A percentile compares a stretch with the other conserved stretches of the same genome.
Evolutionary conservation across 2,888 invertebrate species (phyloP).

Genomic region (Drosophila engyochracea): DNA sequence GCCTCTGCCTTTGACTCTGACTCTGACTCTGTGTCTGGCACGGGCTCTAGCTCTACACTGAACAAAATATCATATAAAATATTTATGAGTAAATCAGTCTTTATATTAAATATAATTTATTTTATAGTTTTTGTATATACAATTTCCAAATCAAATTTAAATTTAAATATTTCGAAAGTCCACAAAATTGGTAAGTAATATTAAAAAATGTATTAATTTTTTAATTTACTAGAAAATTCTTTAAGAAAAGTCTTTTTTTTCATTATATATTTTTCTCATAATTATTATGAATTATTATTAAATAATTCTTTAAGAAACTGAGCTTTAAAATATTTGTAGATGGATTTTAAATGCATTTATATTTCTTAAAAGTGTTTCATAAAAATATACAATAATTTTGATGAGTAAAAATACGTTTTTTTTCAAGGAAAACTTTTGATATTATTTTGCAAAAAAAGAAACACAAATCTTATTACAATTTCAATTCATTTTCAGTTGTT

Average conservation of each 20-base stretch:
- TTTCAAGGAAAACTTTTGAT: not conserved
- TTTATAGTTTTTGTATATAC: not conserved
- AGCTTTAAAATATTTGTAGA: not conserved
- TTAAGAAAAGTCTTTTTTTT: no score
- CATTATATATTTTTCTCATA: not conserved
- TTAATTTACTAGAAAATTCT: not conserved
- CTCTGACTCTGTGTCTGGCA: slow-evolving; percentile 8
- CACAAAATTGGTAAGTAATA: not conserved
- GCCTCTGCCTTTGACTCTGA: slow-evolving; percentile 6
- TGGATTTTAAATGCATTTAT: not conserved
- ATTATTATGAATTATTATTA: not conserved
- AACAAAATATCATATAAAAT: not conserved
- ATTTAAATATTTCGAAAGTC: not conserved
- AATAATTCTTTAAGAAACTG: not conserved
- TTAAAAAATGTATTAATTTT: not conserved
- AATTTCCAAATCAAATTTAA: not conserved
- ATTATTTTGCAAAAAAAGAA: not conserved
- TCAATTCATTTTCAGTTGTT: not conserved
- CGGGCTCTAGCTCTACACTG: slow-evolving; percentile 4
- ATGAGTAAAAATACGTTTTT: not conserved
- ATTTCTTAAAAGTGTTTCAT: not conserved
- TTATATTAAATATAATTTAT: not conserved
- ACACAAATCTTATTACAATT: not conserved
- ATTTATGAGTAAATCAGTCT: not conserved
- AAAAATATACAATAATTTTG: not conserved